Conservation (phyloP, 2,797 vertebrate species). For the Sebastes glaucus region DNA sequence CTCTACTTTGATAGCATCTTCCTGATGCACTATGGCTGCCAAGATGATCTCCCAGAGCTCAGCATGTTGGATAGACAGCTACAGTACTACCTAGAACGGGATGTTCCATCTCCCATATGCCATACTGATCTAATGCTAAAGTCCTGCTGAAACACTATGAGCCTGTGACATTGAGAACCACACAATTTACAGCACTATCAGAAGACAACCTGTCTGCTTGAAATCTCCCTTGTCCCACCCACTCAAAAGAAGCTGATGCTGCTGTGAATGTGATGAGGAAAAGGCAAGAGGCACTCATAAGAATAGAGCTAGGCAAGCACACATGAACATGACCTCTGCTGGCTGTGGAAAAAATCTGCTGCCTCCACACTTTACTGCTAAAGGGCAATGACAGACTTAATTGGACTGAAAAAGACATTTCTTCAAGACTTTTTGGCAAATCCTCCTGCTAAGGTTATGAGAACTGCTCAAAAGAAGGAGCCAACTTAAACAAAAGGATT, state of each 20-base stretch:
- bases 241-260: slow-evolving; percentile 68
- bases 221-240: slow-evolving; percentile 53
- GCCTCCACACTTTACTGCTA: slow-evolving; percentile 68
- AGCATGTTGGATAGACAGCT: slow-evolving; percentile 31
- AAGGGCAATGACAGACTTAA: slow-evolving; percentile 76
- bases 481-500: slow-evolving; percentile 56
- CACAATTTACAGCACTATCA: slow-evolving; percentile 65
- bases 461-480: slow-evolving; percentile 43
- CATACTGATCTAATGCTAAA: slow-evolving; percentile 54
- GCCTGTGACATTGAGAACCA: slow-evolving; percentile 47
- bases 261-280: slow-evolving; percentile 59
- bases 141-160: slow-evolving; percentile 61
- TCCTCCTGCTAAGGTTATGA: slow-evolving; percentile 54
- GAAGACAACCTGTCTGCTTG: slow-evolving; percentile 54
- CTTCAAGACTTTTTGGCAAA: slow-evolving; percentile 62
- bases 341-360: slow-evolving; percentile 61
- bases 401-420: slow-evolving; percentile 70
- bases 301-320: slow-evolving; percentile 50
- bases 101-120: slow-evolving; percentile 38
- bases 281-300: slow-evolving; percentile 47
- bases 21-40: slow-evolving; percentile 19
- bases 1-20: slow-evolving; percentile 12
- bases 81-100: slow-evolving; percentile 15
- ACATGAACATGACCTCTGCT: slow-evolving; percentile 72
- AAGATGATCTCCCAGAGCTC: slow-evolving; percentile 29